Evolutionary conservation across 2,113 vertebrate species (phyloP).

Genomic region (Ginglymostoma cirratum): DNA sequence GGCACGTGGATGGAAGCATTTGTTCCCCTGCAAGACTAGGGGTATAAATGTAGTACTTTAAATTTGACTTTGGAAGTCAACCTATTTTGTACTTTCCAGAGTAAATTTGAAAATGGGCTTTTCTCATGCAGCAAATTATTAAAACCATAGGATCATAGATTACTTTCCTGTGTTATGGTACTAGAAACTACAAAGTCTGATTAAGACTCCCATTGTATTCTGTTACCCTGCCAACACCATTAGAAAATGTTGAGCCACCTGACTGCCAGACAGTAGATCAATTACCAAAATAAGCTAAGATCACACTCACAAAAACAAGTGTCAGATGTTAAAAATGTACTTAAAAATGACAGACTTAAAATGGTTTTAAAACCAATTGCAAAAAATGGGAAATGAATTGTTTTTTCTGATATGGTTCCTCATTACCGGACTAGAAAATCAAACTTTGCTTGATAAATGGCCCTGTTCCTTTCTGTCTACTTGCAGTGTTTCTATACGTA

Average conservation of each 20-base stretch:
- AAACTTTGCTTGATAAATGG: neutral
- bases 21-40: neutral
- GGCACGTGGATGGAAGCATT: neutral
- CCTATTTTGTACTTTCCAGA: neutral
- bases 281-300: neutral
- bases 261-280: neutral
- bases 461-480: neutral
- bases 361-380: neutral
- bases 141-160: neutral
- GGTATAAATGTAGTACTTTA: neutral
- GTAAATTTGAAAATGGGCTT: neutral
- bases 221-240: neutral
- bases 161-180: neutral
- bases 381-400: neutral
- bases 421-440: neutral
- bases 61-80: neutral
- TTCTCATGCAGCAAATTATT: neutral
- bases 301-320: neutral
- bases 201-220: neutral
- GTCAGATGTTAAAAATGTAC: neutral
- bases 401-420: neutral
- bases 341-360: neutral
- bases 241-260: neutral
- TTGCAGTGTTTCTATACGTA: neutral
- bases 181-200: neutral